Evolutionary conservation across 2,113 vertebrate species (phyloP).

Genomic region (Neoarius graeffei): DNA sequence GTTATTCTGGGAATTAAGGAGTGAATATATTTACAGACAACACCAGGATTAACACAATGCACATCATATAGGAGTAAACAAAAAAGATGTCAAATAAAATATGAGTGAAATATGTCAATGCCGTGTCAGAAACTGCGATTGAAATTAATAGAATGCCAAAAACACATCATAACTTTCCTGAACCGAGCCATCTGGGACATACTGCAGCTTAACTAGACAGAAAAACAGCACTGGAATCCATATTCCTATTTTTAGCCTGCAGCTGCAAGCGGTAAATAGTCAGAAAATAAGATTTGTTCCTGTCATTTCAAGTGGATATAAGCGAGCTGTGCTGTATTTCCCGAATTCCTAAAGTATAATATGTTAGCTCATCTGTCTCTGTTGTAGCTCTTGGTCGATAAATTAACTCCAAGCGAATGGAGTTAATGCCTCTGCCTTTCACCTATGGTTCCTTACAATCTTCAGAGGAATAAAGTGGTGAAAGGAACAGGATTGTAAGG

Average conservation of each 20-base stretch:
- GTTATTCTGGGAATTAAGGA: background rate
- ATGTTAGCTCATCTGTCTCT: background rate
- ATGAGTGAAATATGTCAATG: background rate
- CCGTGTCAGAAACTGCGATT: background rate
- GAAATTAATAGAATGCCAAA: conserved; percentile 2
- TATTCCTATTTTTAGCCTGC: conserved; percentile 3
- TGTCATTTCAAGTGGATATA: conserved; percentile 2
- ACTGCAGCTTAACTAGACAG: conserved; percentile 2
- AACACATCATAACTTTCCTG: conserved; percentile 12
- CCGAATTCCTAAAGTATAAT: background rate
- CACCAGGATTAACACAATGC: background rate
- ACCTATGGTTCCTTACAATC: background rate
- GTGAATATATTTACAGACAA: background rate
- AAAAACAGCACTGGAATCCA: background rate
- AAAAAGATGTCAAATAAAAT: background rate
- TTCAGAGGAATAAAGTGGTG: background rate
- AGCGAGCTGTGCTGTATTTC: background rate
- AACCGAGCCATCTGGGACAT: background rate
- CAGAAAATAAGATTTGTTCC: conserved; percentile 23
- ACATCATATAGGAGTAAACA: background rate
- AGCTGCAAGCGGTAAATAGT: conserved; percentile 7
- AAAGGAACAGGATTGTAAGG: background rate
- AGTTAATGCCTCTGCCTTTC: background rate
- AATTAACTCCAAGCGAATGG: background rate
- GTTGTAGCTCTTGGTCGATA: background rate